A percentile compares a stretch with the other conserved stretches of the same genome.
phyloP scores from a whole-genome alignment of 2,888 invertebrate genomes.

The Euzetes globulus region DNA sequence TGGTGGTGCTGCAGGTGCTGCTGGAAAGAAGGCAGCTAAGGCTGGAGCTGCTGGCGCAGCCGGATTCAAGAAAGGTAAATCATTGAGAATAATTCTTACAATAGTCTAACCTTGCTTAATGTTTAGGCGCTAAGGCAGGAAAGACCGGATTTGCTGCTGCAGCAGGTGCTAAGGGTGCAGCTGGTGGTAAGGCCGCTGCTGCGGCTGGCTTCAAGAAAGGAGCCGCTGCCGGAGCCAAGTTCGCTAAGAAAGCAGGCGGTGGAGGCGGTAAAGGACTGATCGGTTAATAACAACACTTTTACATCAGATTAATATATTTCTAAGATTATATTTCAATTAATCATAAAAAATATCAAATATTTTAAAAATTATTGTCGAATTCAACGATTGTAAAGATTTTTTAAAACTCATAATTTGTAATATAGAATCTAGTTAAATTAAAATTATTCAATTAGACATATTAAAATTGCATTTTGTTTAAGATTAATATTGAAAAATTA shows the following conservation, averaged over 20 bases:
- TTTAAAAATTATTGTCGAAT: neutral
- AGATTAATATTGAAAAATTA: too few species aligned
- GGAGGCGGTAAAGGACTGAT: neutral
- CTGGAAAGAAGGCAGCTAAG: neutral
- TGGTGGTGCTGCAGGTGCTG: neutral
- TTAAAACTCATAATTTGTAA: neutral
- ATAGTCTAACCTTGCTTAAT: neutral
- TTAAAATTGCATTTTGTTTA: too few species aligned
- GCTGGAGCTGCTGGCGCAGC: slow-evolving; percentile 18
- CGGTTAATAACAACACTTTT: neutral
- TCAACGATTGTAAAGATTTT: neutral
- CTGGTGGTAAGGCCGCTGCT: neutral
- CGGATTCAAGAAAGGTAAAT: slow-evolving; percentile 11
- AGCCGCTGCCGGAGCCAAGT: slow-evolving; percentile 7
- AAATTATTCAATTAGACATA: too few species aligned
- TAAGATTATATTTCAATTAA: neutral
- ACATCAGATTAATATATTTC: neutral
- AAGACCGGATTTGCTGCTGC: slow-evolving; percentile 7
- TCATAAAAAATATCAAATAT: neutral
- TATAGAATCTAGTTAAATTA: neutral
- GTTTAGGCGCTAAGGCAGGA: neutral
- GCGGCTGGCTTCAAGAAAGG: slow-evolving; percentile 9
- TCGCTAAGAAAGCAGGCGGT: neutral
- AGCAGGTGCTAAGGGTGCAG: slow-evolving; percentile 5
- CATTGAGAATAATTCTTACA: neutral